Base-by-base conservation (phyloP, 2,888 invertebrate genomes). In the Calameuta idolon region DNA sequence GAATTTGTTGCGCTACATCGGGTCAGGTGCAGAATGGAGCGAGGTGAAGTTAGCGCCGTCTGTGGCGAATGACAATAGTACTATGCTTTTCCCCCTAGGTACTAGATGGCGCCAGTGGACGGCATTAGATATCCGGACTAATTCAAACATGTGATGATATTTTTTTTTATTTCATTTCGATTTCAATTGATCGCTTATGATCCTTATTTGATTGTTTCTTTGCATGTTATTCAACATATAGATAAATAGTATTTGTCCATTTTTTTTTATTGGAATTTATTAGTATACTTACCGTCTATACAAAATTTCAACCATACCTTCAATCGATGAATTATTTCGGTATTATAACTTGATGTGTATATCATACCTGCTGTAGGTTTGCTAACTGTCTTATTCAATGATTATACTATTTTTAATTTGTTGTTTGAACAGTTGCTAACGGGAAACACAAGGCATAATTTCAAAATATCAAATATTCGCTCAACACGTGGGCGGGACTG, bases 1-100 rank as follows among this genome's bases (percentile, higher is more conserved):
- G 78, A 78, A 76, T 75, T 71, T 71, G 33, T 71, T 71, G 71
- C 71, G 71, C 71, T 71, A 34, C 71, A 71, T 55, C 55, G 55
- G 55, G 9, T 55, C 55, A 55, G 55, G 55, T 55, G 55, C 55
- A 55, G 55, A 55, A 23, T 55, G 23, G 9, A 55, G 55, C 23
- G 55, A 55, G 23, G 55, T 23, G 55, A 55, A 23, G 55, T 55
- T 23, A 23, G 55, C 23, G 55, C 23, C 55, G 9, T 55, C 55
- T 23, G 55, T 23, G 55, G 55, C 9, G 23, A 55, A 9, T 23
- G 23, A 23, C 23, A 23, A 23, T 3, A 55, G 23, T 55, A 55
- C 23, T 23, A 23, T 55, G 9, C 9, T 55, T 55, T 40, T 23
- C 23, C 55, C 55, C 55, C 55, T 23, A 55, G 55, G 3, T 23